These are phyloP conservation scores for Portunus trituberculatus DNA, from an alignment of 1,140 invertebrate genomes.

Conservation along the genomic window DNA sequence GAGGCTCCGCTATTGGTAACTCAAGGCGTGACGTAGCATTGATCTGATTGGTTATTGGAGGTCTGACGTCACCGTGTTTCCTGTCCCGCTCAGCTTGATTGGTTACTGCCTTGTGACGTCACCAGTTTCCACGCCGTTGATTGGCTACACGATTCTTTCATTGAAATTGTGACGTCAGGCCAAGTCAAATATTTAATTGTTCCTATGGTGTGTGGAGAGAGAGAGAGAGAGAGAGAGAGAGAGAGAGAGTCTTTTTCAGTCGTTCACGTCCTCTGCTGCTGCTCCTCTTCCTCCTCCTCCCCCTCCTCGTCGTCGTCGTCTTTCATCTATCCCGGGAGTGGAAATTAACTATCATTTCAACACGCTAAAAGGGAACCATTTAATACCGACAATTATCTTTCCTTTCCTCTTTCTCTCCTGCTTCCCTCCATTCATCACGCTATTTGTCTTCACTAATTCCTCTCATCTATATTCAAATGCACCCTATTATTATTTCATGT, in stretches of 20 bases:
- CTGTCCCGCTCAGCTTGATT: background rate
- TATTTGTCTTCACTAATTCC: background rate
- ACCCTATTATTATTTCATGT: background rate
- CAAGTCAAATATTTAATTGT: background rate
- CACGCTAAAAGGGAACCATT: background rate
- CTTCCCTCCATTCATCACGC: background rate
- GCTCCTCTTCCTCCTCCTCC: background rate
- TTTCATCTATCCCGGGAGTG: background rate
- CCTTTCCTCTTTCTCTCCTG: background rate
- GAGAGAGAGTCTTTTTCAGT: background rate
- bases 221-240: slow-evolving; percentile 18
- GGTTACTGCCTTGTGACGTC: background rate
- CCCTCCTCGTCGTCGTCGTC: background rate
- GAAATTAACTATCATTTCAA: background rate
- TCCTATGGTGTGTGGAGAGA: background rate
- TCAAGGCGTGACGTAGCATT: background rate
- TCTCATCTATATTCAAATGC: background rate
- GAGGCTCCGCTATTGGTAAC: background rate
- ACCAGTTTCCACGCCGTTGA: background rate
- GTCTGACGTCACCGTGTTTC: background rate
- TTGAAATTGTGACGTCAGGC: background rate
- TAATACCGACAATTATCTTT: background rate
- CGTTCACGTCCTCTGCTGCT: background rate
- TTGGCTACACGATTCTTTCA: background rate
- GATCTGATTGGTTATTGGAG: slow-evolving; percentile 9